phyloP scores from a whole-genome alignment of 1,140 invertebrate species.

The Aphidius ervi region DNA sequence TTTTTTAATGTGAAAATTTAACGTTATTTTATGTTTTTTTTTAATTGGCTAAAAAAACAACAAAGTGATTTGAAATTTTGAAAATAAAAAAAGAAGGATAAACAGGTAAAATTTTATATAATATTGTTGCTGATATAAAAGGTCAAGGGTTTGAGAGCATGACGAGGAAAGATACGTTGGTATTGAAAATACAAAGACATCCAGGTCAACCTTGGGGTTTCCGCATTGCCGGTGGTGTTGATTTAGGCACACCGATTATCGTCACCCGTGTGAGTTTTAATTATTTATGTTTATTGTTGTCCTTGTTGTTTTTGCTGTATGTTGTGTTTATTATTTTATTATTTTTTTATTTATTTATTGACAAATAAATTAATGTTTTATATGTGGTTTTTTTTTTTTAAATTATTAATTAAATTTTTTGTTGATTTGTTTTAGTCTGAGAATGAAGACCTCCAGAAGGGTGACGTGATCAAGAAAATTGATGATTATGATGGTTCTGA shows the following conservation, averaged over 20 bases:
- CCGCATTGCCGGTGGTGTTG: constrained; percentile 82
- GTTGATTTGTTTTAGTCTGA: constrained; percentile 61
- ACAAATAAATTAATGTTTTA: background rate
- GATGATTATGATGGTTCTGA: constrained; percentile 80
- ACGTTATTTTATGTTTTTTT: too few relatives aligned
- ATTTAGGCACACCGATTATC: constrained; percentile 82
- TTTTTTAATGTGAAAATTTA: too few relatives aligned
- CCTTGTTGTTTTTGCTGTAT: constrained; percentile 18
- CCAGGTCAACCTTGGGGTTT: constrained; percentile 83
- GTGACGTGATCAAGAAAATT: constrained; percentile 87
- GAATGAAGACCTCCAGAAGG: constrained; percentile 75
- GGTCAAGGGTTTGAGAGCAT: constrained; percentile 35
- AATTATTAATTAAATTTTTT: background rate
- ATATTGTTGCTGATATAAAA: background rate
- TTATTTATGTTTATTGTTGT: background rate
- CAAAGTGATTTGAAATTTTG: too few relatives aligned
- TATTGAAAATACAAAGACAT: constrained; percentile 72
- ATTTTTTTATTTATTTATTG: background rate
- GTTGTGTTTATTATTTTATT: constrained; percentile 1
- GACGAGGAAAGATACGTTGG: constrained; percentile 65
- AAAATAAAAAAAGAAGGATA: background rate
- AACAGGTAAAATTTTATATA: background rate
- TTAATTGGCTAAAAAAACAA: too few relatives aligned
- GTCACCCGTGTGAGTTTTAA: constrained; percentile 78
- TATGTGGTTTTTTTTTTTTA: too few relatives aligned